Evolutionary conservation across 2,113 vertebrate genomes (phyloP).

Genomic region (Prunella fulvescens): DNA sequence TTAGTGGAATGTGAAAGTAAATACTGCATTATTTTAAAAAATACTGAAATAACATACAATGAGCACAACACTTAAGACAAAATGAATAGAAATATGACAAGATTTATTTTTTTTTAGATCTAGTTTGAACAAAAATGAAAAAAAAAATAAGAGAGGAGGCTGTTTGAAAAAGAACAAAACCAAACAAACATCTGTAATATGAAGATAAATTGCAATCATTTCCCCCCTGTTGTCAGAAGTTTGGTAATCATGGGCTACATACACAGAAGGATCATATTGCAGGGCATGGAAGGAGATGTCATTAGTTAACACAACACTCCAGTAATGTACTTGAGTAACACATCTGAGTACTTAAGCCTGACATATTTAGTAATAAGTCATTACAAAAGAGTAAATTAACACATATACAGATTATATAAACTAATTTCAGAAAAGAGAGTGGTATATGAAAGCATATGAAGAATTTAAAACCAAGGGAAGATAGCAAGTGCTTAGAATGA

Average conservation of each 20-base stretch:
- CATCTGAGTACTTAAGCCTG: neutral
- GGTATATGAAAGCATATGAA: neutral
- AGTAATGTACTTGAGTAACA: neutral
- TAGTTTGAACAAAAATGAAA: neutral
- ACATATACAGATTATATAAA: neutral
- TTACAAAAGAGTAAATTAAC: neutral
- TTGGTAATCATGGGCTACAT: neutral
- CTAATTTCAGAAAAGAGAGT: neutral
- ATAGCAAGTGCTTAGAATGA: neutral
- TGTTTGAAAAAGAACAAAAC: neutral
- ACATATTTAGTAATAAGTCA: neutral
- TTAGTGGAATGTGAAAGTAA: slow-evolving; percentile 1
- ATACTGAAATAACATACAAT: neutral
- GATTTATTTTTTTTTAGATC: neutral
- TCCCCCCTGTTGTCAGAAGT: neutral
- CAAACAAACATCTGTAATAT: neutral
- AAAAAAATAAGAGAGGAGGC: neutral
- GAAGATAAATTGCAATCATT: neutral
- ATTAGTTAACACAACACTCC: neutral
- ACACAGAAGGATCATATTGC: neutral
- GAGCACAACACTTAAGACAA: neutral
- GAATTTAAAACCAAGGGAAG: neutral
- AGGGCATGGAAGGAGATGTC: neutral
- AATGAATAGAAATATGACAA: neutral
- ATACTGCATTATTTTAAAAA: neutral